Conservation (phyloP, 64 coral and sea anemone species). For the Dendronephthya gigantea region DNA sequence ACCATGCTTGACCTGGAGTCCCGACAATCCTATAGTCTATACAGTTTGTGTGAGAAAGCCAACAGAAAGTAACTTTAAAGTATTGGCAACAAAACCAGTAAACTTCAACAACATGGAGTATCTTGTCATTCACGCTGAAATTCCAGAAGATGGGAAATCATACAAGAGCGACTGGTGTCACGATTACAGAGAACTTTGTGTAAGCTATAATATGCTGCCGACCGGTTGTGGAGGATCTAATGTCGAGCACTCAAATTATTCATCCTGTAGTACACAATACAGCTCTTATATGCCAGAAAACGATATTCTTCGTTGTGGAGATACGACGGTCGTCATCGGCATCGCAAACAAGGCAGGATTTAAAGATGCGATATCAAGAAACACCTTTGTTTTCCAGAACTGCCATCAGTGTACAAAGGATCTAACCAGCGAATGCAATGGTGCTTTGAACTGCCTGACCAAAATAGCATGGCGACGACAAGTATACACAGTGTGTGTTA, state of each 20-base stretch:
- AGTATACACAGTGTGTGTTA: background rate
- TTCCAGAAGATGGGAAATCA: background rate
- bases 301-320: background rate
- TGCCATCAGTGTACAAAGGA: background rate
- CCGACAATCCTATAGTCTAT: background rate
- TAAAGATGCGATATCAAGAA: background rate
- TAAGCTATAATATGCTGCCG: background rate
- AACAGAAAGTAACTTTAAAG: background rate
- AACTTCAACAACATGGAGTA: background rate
- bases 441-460: background rate
- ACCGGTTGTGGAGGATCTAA: background rate
- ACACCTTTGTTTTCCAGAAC: background rate
- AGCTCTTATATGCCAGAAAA: background rate
- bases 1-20: background rate
- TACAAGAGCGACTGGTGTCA: background rate
- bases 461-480: background rate
- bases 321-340: background rate
- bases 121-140: background rate
- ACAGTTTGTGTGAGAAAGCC: background rate
- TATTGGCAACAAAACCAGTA: background rate
- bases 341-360: background rate
- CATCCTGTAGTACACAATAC: background rate
- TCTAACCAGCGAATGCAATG: background rate
- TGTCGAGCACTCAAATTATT: background rate
- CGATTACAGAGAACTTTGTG: background rate